A percentile compares a stretch with the other conserved stretches of the same genome.
Conservation (phyloP, 2,888 invertebrate genomes). For the Mechanitis mazaeus region DNA sequence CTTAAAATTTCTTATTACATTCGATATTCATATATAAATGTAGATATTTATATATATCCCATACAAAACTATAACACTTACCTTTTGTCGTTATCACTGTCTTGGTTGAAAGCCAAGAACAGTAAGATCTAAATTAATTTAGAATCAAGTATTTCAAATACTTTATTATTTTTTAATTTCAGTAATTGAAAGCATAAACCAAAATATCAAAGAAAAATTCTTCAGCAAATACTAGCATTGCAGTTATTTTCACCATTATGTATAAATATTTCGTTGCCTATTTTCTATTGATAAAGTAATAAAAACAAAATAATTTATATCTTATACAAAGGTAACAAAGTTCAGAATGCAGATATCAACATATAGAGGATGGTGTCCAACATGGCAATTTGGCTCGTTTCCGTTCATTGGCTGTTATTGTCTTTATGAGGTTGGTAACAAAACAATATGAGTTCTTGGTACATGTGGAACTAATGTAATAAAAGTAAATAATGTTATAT, state of each 20-base stretch:
- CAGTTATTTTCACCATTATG: no score
- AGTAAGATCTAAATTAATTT: neutral
- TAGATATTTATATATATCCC: no score
- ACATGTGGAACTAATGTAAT: conserved; percentile 11
- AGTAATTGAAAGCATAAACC: neutral
- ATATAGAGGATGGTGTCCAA: conserved; percentile 17
- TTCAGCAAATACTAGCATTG: no score
- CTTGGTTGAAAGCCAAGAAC: conserved; percentile 1
- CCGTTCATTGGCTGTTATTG: conserved; percentile 26
- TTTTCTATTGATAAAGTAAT: neutral
- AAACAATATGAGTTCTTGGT: conserved; percentile 24
- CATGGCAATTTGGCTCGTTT: conserved; percentile 28
- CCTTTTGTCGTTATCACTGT: neutral
- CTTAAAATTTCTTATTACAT: no score
- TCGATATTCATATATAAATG: no score
- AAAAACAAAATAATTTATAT: conserved; percentile 1
- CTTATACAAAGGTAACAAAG: conserved; percentile 2
- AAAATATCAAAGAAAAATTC: neutral
- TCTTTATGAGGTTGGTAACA: conserved; percentile 30
- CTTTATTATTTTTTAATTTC: neutral
- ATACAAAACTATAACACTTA: neutral
- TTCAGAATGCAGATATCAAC: neutral
- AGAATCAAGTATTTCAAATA: neutral
- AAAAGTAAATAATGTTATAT: conserved; percentile 23
- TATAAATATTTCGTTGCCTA: no score